Base-by-base conservation (phyloP, 2,113 vertebrate genomes). In the Procavia capensis region DNA sequence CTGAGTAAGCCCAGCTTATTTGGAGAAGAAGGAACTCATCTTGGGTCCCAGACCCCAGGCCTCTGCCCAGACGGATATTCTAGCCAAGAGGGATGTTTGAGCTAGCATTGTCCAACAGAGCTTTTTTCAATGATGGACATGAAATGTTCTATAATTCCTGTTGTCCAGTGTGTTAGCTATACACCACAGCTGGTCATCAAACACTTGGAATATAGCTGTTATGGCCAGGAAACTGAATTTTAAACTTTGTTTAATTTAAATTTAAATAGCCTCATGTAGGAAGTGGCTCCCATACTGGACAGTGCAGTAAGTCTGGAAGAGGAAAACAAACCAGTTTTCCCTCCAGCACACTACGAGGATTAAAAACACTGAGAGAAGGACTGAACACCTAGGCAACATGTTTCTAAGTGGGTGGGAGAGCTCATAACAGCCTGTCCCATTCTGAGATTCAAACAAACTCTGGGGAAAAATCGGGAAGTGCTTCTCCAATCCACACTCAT, bases 231-330 rank as follows among this genome's bases (percentile, higher is more conserved):
- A 14, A 16, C 29, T 45, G 63, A 64, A 70, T 59, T 63, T 90
- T 88, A 24, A 43, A 92, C 81, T 75, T 70, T 86, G 89, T 70
- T 78, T 74, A 31, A 76, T 72, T 89, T 87, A 57, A 93, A 94
- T 79, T 76, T 93, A 88, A 68, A 47, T 50, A 43, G 88, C 14
- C 34, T 76, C 66, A 14, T 6, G 29, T 45, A 47, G 85, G 88
- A 70, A 36, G 29, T 75, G 72, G 78, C 85, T 25, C 54, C 64
- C 59, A 17, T 27, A 11, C 0, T 43, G 72, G 61, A 92, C 50
- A 63, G 57, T 14, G 36, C 2, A n/a, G 68, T 41, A n/a, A 68
- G n/a, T 36, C 25, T 13, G 84, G 34, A 76, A 57, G 34, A 74
- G 50, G 72, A 79, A 78, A 70, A 27, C 6, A 81, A 39, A n/a